Evolutionary conservation across 2,888 invertebrate species (phyloP), one percentile per base, ranked within the genome.

Genomic region (Ophion ellenae): DNA sequence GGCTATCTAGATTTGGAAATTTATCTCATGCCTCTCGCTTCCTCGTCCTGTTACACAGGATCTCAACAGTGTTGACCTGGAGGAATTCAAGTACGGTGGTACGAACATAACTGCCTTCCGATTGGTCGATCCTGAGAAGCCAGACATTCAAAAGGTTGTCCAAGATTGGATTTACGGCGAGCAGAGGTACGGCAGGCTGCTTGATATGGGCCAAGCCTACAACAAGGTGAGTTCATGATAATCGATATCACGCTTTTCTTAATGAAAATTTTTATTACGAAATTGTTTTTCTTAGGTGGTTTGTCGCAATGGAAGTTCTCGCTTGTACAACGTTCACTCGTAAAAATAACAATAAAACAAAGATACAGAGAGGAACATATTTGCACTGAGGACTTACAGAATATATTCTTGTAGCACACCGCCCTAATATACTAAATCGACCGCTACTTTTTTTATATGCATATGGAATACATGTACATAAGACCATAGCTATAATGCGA

Each of bases 101-200:
- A 98, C 99, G 40, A 99, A 99, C 94, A 98, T 99, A 89, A 99
- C 99, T 1, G 98, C 98, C 6, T 97, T 99, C 92, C 96, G 98
- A 89, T 95, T 99, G 89, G 97, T 99, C 67, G 98, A 99, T 94
- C 97, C 98, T 36, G 96, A 97, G 87, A 96, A 96, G 88, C 95
- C 96, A n/a, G 96, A 97, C 90, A 97, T 98, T 40, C 96, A 97
- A 91, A 96, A 96, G 91, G 96, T 97, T 47, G 96, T 97, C 74
- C 95, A 96, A 87, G 97, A 97, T 90, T 98, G 98, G 98, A 96
- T 96, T 84, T 96, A 96, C 89, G 96, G 97, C 70, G 97, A 97
- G 90, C 95, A 96, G 86, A 96, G 97, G 76, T 95, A 96, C 90
- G 95, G 96, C 83, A 94, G 95, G 91, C 96, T 96, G 90, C 93